A percentile compares a stretch with the other conserved stretches of the same genome.
phyloP scores from a whole-genome alignment of 2,797 vertebrate genomes.

The Manis javanica region DNA sequence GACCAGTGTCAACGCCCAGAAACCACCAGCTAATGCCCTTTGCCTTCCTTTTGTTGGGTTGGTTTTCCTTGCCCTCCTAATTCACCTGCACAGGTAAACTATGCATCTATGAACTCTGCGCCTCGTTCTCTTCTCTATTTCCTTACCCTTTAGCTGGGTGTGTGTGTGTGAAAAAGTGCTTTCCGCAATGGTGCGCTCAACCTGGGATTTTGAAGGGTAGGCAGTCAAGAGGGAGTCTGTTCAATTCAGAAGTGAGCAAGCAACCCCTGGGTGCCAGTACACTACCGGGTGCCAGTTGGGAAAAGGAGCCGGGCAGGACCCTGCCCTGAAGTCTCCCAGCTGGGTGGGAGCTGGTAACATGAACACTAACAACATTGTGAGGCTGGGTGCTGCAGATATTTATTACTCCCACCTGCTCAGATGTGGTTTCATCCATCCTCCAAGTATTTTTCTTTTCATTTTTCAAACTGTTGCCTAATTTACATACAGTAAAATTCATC shows the following conservation, averaged over 20 bases:
- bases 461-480: background rate
- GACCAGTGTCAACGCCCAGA: background rate
- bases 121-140: background rate
- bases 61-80: background rate
- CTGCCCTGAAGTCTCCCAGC: background rate
- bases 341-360: background rate
- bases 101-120: too few relatives aligned
- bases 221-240: background rate
- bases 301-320: background rate
- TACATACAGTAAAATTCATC: background rate
- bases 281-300: too few relatives aligned
- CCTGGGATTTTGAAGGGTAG: too few relatives aligned
- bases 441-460: background rate
- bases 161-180: background rate
- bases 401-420: background rate
- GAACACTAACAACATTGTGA: rapidly evolving
- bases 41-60: background rate
- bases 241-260: background rate
- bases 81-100: too few relatives aligned
- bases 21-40: rapidly evolving
- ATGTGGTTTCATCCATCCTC: background rate
- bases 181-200: background rate
- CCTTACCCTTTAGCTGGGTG: background rate
- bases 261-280: background rate
- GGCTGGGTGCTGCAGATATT: background rate